Base-by-base conservation (phyloP, 2,888 invertebrate genomes). In the Ormia ochracea region DNA sequence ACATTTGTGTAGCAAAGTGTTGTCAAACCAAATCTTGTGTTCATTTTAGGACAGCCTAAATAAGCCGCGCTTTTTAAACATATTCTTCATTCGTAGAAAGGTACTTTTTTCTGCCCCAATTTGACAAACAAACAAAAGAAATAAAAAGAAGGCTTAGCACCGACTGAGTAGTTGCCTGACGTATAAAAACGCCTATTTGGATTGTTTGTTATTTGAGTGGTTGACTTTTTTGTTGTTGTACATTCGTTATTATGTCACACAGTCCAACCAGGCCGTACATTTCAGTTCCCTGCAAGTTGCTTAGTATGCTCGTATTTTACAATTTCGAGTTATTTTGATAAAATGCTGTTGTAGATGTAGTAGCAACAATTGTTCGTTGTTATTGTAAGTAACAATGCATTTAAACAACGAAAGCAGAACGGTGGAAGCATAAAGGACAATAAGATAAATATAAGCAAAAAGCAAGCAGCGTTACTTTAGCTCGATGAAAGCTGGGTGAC, bases 401-500 rank as follows among this genome's bases (percentile, higher is more conserved):
- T 58, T 14, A 56, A 68, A 73, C 59, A 72, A 59, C 43, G n/a
- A 26, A 38, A 58, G 26, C 28, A 70, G 41, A 10, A 66, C 31
- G n/a, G 59, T 26, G 23, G 26, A 14, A 66, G 36, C 31, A 70
- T 31, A 38, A 38, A 41, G 21, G 41, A 12, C 41, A 28, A 50
- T 38, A 41, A 19, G 17, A 58, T 6, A 50, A 28, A n/a, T n/a
- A n/a, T 56, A 33, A 36, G 31, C 12, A 38, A 59, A 59, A 28
- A 58, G 52, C 38, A 61, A 50, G 10, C 21, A 10, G 56, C 21
- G 54, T 56, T 75, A 61, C 61, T 68, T 65, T 73, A 68, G 52
- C 23, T 70, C 73, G 45, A 41, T 5, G 43, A 73, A 66, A 66
- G 63, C 68, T 80, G 72, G 76, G 76, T 80, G 80, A 80, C 80